These are phyloP conservation scores for Pagrus major DNA, from an alignment of 2,113 vertebrate genomes.

Conservation along the genomic window DNA sequence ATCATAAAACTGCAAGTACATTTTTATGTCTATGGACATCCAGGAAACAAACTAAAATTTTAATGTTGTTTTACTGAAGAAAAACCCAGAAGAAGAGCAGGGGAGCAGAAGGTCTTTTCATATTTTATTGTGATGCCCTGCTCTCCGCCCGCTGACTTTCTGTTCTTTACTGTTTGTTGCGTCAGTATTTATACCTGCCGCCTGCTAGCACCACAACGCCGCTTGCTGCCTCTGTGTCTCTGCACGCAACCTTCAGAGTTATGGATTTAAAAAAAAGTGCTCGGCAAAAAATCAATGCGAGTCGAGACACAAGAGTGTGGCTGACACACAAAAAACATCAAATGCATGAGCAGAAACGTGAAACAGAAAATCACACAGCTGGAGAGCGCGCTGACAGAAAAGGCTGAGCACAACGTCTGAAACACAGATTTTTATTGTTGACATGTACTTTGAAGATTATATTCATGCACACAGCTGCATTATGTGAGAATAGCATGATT, in stretches of 20 bases:
- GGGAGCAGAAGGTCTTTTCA: background rate
- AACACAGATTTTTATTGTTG: background rate
- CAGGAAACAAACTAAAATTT: background rate
- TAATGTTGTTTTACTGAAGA: background rate
- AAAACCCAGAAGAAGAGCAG: background rate
- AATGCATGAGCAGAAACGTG: background rate
- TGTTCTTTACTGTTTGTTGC: conserved; percentile 14
- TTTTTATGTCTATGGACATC: background rate
- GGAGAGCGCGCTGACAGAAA: background rate
- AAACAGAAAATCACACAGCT: background rate
- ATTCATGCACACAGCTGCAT: background rate
- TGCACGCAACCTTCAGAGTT: conserved; percentile 38
- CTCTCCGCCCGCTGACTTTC: background rate
- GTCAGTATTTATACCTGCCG: conserved; percentile 35
- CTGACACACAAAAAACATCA: conserved; percentile 21
- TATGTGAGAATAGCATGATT: background rate
- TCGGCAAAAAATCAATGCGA: conserved; percentile 46
- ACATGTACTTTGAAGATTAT: background rate
- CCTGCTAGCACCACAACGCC: background rate
- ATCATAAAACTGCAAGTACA: background rate
- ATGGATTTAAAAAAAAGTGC: conserved; percentile 46
- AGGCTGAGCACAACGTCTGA: background rate
- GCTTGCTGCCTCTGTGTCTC: background rate
- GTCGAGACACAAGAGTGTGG: conserved; percentile 19
- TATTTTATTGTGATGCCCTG: background rate